phyloP scores from a whole-genome alignment of 35 echinoderm and acorn worm genomes.

The Heliocidaris erythrogramma region DNA sequence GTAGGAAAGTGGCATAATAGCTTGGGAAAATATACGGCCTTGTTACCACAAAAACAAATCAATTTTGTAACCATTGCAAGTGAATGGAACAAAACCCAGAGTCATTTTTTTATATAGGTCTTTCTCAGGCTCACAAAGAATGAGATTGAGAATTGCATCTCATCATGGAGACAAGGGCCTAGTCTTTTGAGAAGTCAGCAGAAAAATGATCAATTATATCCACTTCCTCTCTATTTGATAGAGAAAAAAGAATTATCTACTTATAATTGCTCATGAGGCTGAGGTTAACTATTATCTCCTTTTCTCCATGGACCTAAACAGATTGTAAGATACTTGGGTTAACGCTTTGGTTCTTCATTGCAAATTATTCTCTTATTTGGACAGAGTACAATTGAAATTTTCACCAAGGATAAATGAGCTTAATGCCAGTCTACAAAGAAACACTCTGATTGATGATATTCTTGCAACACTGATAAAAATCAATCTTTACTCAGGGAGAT shows the following conservation, averaged over 20 bases:
- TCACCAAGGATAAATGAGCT: background rate
- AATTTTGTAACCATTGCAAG: slow-evolving; percentile 33
- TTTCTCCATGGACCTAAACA: background rate
- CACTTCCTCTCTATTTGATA: background rate
- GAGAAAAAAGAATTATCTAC: slow-evolving; percentile 5
- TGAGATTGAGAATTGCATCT: background rate
- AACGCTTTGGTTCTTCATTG: background rate
- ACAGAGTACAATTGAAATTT: background rate
- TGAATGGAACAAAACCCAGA: background rate
- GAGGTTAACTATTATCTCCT: slow-evolving; percentile 3
- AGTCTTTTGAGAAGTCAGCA: background rate
- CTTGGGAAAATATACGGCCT: slow-evolving; percentile 13
- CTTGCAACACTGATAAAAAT: background rate
- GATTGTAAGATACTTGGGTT: background rate
- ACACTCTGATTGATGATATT: background rate
- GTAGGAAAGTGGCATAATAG: slow-evolving; percentile 28
- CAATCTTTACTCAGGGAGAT: background rate
- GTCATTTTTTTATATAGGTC: background rate
- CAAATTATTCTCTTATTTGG: background rate
- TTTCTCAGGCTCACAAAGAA: background rate
- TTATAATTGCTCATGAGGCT: background rate
- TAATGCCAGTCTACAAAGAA: background rate
- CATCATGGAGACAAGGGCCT: background rate
- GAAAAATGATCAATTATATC: background rate
- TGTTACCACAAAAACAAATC: slow-evolving; percentile 40